Base-by-base conservation (phyloP, 2,113 vertebrate species). In the Galeopterus variegatus region DNA sequence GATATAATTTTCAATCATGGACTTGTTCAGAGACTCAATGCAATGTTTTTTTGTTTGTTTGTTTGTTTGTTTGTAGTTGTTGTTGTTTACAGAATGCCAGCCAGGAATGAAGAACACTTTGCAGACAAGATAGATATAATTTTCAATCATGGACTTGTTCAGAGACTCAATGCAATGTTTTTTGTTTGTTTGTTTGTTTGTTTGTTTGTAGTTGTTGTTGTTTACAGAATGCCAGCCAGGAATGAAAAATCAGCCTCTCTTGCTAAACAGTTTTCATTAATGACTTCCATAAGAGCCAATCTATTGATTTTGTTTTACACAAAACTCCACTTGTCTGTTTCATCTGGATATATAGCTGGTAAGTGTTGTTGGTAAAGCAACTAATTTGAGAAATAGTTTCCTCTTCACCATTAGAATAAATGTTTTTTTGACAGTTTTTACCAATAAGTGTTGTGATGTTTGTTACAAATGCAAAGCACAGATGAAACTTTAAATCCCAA, bases 281-380 rank as follows among this genome's bases (percentile, higher is more conserved):
- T 96, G 86, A 97, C 79, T 96, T 98, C 96, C 75, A 72, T 96
- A 95, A 97, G 85, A 97, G 36, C 70, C 86, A 93, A 95, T 93
- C 95, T 95, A 97, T 96, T 96, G 96, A 97, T 97, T 97, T 81
- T 83, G 65, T 90, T 90, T 19, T 12, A 92, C 48, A 90, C 48
- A 95, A 88, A 94, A 90, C 60, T 96, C 50, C 36, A 88, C 65
- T 97, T 97, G 92, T 96, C 86, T 96, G 91, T 94, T 95, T 97
- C 50, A 90, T 89, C 67, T 96, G 93, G 76, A 93, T 96, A 93
- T 88, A 95, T 97, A 97, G 89, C 87, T 93, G 36, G 48, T 88
- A 94, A 88, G 48, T 88, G 67, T 92, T 95, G 33, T 69, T 97
- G 93, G 85, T 91, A 87, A 92, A 95, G 41, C 60, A 95, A 89